Evolutionary conservation across 2,113 vertebrate genomes (phyloP), one percentile per base, ranked within the genome.

Genomic region (Motacilla tschutschensis): DNA sequence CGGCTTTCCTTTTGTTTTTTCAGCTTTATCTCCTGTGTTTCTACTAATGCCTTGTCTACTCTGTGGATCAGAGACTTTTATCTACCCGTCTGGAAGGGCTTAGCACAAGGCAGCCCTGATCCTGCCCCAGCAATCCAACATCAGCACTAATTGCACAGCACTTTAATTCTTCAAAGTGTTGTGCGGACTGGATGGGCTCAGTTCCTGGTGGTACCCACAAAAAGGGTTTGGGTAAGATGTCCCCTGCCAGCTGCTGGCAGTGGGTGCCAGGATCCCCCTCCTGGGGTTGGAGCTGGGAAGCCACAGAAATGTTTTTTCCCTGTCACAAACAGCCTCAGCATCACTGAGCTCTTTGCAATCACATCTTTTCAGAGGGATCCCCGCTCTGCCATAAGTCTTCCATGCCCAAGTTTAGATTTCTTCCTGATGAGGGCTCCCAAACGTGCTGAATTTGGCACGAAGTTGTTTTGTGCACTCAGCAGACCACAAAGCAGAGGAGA

Each of bases 51-150:
- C 48, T 65, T 87, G 88, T 79, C 85, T 82, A 38, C 67, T 82
- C 84, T 90, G 31, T 88, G 88, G 79, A 79, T 92, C 81, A 88
- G 55, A 81, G 90, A 91, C 88, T 91, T 92, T 84, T 54, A 83
- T 88, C 82, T 70, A 5, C 28, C 44, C 8, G 22, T 66, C 90
- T 93, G 88, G 69, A 90, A 88, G 79, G 78, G 81, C 83, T 90
- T 86, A 91, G 72, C 67, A 35, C 41, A 57, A 11, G 2, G 2
- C 69, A 88, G 63, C 58, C 58, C n/a, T 58, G 50, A 72, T 85
- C 54, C 77, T 75, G 70, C 44, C 59, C 10, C 59, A 67, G 69
- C 71, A 60, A 53, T 35, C 64, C 44, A 70, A 2, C 59, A 79
- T 18, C 79, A 70, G 55, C 64, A 43, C 65, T 79, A 79, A 88